Evolutionary conservation across 2,888 invertebrate species (phyloP).

Genomic region (Drosophila mayaguana): DNA sequence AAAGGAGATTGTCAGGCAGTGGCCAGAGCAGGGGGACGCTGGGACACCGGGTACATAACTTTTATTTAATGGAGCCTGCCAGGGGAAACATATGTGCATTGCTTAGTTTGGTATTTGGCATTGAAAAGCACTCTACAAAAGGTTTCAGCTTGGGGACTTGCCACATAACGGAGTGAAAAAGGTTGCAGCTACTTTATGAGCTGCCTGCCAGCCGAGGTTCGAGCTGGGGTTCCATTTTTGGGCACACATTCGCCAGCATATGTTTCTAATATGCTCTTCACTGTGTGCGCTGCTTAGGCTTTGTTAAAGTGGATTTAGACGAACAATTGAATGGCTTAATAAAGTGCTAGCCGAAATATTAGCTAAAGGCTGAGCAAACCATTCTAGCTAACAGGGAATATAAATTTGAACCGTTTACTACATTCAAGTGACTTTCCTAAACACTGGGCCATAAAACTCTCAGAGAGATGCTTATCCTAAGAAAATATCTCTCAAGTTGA

Average conservation of each 20-base stretch:
- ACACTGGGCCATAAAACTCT: background rate
- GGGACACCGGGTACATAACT: constrained; percentile 50
- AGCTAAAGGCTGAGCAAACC: constrained; percentile 5
- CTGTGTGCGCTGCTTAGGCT: constrained; percentile 32
- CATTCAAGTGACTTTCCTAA: background rate
- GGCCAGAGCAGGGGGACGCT: background rate
- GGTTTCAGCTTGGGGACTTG: constrained; percentile 47
- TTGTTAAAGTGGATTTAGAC: constrained; percentile 22
- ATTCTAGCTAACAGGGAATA: too few relatives aligned
- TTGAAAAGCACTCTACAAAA: constrained; percentile 66
- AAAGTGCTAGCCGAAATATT: constrained; percentile 7
- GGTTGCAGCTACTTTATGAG: constrained; percentile 53
- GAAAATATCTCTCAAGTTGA: background rate
- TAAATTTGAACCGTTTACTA: too few relatives aligned
- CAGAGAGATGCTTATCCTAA: background rate
- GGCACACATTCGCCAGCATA: constrained; percentile 42
- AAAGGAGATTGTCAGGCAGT: constrained; percentile 47
- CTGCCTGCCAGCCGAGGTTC: background rate
- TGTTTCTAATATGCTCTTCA: constrained; percentile 57
- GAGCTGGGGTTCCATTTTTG: background rate
- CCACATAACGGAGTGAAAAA: constrained; percentile 32
- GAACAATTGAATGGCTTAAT: constrained; percentile 36
- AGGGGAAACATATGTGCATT: constrained; percentile 61
- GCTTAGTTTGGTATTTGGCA: constrained; percentile 52
- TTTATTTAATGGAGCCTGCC: constrained; percentile 68